phyloP scores from a whole-genome alignment of 2,113 vertebrate genomes.

The Xyrauchen texanus region DNA sequence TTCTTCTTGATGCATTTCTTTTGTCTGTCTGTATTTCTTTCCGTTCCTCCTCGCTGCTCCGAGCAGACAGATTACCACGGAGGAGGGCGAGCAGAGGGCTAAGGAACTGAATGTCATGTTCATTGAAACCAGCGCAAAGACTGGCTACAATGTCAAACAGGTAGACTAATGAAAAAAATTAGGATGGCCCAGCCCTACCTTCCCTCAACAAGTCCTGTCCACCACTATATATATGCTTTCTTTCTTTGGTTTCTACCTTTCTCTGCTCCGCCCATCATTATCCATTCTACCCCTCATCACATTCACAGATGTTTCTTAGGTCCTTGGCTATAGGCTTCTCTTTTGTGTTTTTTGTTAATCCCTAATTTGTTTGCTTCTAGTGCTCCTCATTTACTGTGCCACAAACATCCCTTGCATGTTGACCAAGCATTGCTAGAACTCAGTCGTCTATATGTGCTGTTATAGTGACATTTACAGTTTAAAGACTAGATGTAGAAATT shows the following conservation, averaged over 20 bases:
- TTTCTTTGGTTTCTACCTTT: conserved; percentile 39
- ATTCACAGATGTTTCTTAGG: conserved; percentile 6
- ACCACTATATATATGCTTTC: conserved; percentile 21
- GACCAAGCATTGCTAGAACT: neutral
- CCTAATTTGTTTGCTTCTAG: neutral
- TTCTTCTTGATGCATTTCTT: conserved; percentile 46
- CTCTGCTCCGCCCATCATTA: conserved; percentile 35
- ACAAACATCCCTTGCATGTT: conserved; percentile 8
- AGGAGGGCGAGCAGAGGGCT: conserved; percentile 93
- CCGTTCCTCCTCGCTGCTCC: conserved; percentile 58
- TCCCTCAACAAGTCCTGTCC: conserved; percentile 13
- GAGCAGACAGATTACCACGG: conserved; percentile 93
- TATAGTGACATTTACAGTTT: neutral
- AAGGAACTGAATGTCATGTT: conserved; percentile 97
- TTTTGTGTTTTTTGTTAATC: neutral
- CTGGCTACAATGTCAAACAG: conserved; percentile 96
- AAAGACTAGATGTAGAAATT: neutral
- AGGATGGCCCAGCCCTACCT: conserved; percentile 57
- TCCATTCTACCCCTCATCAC: conserved; percentile 1
- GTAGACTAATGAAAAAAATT: conserved; percentile 71
- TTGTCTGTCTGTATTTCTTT: conserved; percentile 44
- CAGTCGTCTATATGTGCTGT: neutral
- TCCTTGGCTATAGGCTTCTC: neutral
- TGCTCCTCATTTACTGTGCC: neutral
- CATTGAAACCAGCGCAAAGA: conserved; percentile 96